Conservation (phyloP, 2,113 vertebrate species). For the Desmodus rotundus region DNA sequence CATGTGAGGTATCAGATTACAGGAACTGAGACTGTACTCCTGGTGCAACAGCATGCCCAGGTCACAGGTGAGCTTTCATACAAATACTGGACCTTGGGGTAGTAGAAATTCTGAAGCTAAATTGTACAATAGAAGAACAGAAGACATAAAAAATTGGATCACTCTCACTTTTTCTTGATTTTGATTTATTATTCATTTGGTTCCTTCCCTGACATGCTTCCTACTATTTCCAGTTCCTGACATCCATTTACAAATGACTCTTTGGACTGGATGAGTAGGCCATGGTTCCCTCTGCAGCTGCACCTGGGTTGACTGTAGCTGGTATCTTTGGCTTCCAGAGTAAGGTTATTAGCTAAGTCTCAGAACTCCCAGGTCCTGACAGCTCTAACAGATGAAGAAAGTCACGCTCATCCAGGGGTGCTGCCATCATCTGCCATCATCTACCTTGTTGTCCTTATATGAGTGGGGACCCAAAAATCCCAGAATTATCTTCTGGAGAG, state of each 20-base stretch:
- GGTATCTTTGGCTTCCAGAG: neutral
- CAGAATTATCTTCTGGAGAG: too few relatives aligned
- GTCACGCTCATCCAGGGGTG: neutral
- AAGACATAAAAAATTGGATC: neutral
- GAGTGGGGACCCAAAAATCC: too few relatives aligned
- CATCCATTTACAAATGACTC: neutral
- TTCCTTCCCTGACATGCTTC: neutral
- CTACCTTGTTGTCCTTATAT: neutral
- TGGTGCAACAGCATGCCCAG: fast-evolving
- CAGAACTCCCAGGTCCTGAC: neutral
- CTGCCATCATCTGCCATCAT: neutral
- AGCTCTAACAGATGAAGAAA: neutral
- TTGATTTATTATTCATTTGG: neutral
- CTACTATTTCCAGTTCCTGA: neutral
- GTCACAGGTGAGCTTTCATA: neutral
- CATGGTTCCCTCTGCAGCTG: neutral
- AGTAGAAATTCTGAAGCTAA: neutral
- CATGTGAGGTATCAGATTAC: neutral
- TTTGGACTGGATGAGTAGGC: neutral
- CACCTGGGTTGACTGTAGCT: neutral
- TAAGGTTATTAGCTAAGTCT: neutral
- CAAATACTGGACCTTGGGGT: neutral
- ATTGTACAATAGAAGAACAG: neutral
- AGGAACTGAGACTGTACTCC: neutral
- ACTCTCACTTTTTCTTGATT: neutral